Evolutionary conservation across 2,888 invertebrate genomes (phyloP).

Genomic region (Nysson spinosus): DNA sequence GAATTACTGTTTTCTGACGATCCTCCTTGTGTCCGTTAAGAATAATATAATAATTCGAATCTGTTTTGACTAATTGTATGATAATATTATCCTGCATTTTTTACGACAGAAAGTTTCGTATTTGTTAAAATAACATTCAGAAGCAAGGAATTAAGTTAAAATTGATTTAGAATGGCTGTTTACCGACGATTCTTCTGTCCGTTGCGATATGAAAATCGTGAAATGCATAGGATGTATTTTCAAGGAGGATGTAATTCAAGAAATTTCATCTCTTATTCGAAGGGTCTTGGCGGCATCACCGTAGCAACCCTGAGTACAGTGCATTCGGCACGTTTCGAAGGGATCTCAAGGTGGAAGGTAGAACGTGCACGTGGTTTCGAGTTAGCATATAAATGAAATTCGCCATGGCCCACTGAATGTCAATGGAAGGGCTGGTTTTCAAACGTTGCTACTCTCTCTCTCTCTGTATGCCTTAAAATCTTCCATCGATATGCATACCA

Average conservation of each 20-base stretch:
- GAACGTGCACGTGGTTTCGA: conserved; percentile 57
- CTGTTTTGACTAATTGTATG: too few species aligned
- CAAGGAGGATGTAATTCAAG: neutral
- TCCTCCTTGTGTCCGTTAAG: too few species aligned
- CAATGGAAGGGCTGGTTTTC: conserved; percentile 58
- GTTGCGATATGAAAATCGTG: too few species aligned
- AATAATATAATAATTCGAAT: too few species aligned
- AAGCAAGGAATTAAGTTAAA: too few species aligned
- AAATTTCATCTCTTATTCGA: neutral
- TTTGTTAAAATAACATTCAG: too few species aligned
- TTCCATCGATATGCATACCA: conserved; percentile 45
- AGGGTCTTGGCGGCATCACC: neutral
- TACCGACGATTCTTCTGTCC: too few species aligned
- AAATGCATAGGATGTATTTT: too few species aligned
- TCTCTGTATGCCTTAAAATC: conserved; percentile 11
- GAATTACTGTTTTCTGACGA: too few species aligned
- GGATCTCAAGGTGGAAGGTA: conserved; percentile 58
- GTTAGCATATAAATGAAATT: conserved; percentile 74
- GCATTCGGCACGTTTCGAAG: conserved; percentile 54
- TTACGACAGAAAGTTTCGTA: too few species aligned
- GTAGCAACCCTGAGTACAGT: conserved; percentile 4
- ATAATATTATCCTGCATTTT: too few species aligned
- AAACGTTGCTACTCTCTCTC: conserved; percentile 13
- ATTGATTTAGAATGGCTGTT: too few species aligned
- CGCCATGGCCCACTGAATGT: conserved; percentile 67